Base-by-base conservation (phyloP, 2,888 invertebrate genomes). In the Hemistola chrysoprasaria region DNA sequence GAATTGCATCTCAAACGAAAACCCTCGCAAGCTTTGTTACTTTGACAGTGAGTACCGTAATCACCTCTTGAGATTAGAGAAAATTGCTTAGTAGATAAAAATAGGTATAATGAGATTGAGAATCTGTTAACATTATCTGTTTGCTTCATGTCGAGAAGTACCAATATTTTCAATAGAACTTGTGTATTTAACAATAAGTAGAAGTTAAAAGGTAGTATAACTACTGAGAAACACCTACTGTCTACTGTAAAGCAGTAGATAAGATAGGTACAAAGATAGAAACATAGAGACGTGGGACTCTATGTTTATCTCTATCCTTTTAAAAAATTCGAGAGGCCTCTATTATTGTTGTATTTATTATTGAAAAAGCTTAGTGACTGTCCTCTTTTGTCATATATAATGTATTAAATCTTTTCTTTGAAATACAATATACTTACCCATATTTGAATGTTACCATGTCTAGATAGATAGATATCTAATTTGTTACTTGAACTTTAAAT, bases 81-180 rank as follows among this genome's bases (percentile, higher is more conserved):
- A 59, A 63, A 68, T 64, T 59, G 50, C 56, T 61, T 11, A 65
- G 68, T 71, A 69, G 74, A 73, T 47, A 56, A 47, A 47, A 23
- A 47, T 33, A 47, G 53, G 57, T 59, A 59, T 62, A 65, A 63
- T 53, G 48, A 53, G 55, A 62, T 56, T 30, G 50, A 48, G 48
- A 47, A 53, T 58, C 50, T 48, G 56, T 65, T 59, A 57, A 56
- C 61, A 63, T 62, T 60, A 45, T 57, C 42, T 53, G 49, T 46
- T 49, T 45, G 44, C 52, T 53, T 23, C 40, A 33, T 65, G 52
- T 52, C 45, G 47, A 48, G 56, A 64, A 66, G 44, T 44, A 43
- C 8, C 20, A n/a, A 24, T 30, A 22, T 33, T 47, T 48, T 52
- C 39, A 39, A 47, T 50, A 50, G 16, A 49, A 57, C 33, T 53